These are phyloP conservation scores for Labia minor DNA, from an alignment of 2,888 invertebrate genomes.

Conservation along the genomic window DNA sequence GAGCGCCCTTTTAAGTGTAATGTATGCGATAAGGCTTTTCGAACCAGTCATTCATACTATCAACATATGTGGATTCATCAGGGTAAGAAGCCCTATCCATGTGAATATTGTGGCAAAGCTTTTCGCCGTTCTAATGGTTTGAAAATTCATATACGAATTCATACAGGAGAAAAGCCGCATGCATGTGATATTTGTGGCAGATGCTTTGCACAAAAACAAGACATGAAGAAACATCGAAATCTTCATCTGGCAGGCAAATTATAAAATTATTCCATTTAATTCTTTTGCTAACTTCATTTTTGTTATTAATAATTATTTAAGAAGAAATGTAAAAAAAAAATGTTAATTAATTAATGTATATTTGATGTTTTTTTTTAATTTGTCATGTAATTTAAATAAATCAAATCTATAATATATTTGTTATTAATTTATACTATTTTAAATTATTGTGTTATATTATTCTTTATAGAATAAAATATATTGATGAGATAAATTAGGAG, in stretches of 20 bases:
- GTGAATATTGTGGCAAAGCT: slow-evolving; percentile 50
- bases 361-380: too few species aligned
- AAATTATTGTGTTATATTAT: too few species aligned
- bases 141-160: slow-evolving; percentile 51
- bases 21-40: slow-evolving; percentile 34
- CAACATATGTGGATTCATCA: slow-evolving; percentile 54
- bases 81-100: slow-evolving; percentile 42
- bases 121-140: slow-evolving; percentile 53
- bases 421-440: too few species aligned
- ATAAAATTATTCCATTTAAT: slow-evolving; percentile 16
- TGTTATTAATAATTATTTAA: neutral
- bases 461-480: too few species aligned
- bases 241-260: slow-evolving; percentile 23
- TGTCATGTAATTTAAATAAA: too few species aligned
- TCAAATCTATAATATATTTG: too few species aligned
- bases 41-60: slow-evolving; percentile 54
- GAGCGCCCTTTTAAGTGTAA: slow-evolving; percentile 33
- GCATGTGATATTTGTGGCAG: slow-evolving; percentile 33
- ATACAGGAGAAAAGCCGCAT: slow-evolving; percentile 39
- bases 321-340: neutral
- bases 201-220: slow-evolving; percentile 34
- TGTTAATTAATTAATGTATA: neutral
- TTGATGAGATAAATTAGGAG: too few species aligned
- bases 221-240: slow-evolving; percentile 33
- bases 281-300: neutral